Percentiles rank a stretch among this genome's conserved stretches.
phyloP scores from a whole-genome alignment of 2,888 invertebrate genomes.

The Chirona hameri region DNA sequence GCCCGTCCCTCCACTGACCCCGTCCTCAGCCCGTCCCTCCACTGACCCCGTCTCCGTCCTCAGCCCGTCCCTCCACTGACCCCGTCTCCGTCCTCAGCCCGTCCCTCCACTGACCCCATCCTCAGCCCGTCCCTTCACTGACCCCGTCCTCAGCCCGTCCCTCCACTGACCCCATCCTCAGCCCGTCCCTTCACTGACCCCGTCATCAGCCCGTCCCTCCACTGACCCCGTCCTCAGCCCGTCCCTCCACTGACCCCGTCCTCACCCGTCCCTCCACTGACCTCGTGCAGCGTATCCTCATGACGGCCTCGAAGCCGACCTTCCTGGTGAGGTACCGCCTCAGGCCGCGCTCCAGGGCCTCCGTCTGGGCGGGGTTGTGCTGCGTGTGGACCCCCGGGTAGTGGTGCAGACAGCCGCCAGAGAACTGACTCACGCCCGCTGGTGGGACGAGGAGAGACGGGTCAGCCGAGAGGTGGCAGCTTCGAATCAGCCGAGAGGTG shows the following conservation, averaged over 20 bases:
- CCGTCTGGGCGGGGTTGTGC: slow-evolving; percentile 64
- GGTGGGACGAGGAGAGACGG: not conserved
- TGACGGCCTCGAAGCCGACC: slow-evolving; percentile 98
- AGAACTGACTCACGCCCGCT: slow-evolving; percentile 91
- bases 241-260: not conserved
- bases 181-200: not conserved
- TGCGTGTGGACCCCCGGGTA: slow-evolving; percentile 77
- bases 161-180: not conserved
- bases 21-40: too few species aligned
- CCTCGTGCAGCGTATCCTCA: slow-evolving; percentile 93
- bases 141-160: not conserved
- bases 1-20: too few species aligned
- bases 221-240: not conserved
- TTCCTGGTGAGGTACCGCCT: slow-evolving; percentile 85
- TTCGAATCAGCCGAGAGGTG: too few species aligned
- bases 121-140: not conserved
- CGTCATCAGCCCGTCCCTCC: not conserved
- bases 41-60: too few species aligned
- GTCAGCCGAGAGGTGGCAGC: too few species aligned
- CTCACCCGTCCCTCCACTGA: slow-evolving; percentile 43
- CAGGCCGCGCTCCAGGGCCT: slow-evolving; percentile 70
- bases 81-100: too few species aligned
- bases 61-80: too few species aligned
- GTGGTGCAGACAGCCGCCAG: slow-evolving; percentile 88
- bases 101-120: too few species aligned